These are phyloP conservation scores for Noctua fimbriata DNA, from an alignment of 2,888 invertebrate genomes.

Conservation along the genomic window DNA sequence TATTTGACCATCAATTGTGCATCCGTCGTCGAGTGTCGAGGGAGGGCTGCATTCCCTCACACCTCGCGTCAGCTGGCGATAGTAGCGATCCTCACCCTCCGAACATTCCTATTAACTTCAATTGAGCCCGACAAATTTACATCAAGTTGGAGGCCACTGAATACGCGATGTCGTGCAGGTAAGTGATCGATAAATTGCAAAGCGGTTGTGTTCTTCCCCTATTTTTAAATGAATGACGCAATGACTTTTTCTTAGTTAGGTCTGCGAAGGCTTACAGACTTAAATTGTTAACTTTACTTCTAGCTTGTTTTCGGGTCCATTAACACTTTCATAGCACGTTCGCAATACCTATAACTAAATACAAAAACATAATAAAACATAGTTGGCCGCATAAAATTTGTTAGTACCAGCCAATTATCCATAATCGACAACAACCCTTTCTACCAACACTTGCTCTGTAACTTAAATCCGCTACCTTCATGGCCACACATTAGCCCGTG, in stretches of 20 bases:
- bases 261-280: neutral
- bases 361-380: neutral
- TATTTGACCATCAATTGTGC: conserved; percentile 85
- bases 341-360: neutral
- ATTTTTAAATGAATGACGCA: neutral
- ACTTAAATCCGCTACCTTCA: conserved; percentile 56
- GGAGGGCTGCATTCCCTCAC: conserved; percentile 89
- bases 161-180: conserved; percentile 60
- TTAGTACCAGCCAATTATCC: neutral
- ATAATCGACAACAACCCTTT: neutral
- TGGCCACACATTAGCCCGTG: conserved; percentile 80
- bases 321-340: neutral
- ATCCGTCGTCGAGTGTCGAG: conserved; percentile 78
- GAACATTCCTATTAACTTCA: conserved; percentile 89
- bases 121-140: conserved; percentile 90
- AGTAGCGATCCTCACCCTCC: conserved; percentile 84
- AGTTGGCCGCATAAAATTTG: neutral
- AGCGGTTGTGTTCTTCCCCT: neutral
- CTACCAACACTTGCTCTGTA: neutral
- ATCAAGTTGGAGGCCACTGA: conserved; percentile 80
- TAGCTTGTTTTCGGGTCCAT: neutral
- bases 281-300: neutral
- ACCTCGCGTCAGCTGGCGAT: conserved; percentile 88
- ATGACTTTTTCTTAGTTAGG: neutral
- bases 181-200: neutral